Percentiles rank a stretch among this genome's conserved stretches.
These are phyloP conservation scores for Geopemphigus sp. DNA, from an alignment of 1,140 invertebrate species.

Conservation along the genomic window DNA sequence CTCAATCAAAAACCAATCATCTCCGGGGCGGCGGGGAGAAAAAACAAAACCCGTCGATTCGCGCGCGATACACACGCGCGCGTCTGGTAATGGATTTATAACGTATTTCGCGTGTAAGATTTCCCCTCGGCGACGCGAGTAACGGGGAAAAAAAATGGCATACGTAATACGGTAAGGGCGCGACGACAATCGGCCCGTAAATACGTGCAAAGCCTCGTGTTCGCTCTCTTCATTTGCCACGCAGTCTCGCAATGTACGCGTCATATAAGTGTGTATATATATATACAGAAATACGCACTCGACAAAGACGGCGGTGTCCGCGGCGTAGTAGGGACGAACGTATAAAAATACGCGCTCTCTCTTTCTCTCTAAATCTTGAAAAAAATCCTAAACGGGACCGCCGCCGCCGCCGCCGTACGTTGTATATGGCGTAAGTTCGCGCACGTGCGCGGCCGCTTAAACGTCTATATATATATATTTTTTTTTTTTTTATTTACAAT, in stretches of 20 bases:
- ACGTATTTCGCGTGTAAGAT: constrained; percentile 39
- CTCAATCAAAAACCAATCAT: constrained; percentile 49
- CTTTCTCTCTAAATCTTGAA: not conserved
- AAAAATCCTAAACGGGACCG: constrained; percentile 45
- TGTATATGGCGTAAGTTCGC: not conserved
- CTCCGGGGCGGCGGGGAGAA: constrained; percentile 23
- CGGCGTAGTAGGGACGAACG: not conserved
- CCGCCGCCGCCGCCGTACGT: too few relatives aligned
- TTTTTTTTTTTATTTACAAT: too few relatives aligned
- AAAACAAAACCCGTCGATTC: constrained; percentile 42
- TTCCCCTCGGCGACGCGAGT: constrained; percentile 19
- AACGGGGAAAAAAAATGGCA: not conserved
- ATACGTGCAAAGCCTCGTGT: not conserved
- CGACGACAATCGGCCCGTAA: constrained; percentile 35
- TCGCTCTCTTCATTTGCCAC: constrained; percentile 43
- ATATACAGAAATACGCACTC: too few relatives aligned
- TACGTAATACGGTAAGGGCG: constrained; percentile 24
- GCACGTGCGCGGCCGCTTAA: too few relatives aligned
- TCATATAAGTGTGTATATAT: too few relatives aligned
- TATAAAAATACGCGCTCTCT: not conserved
- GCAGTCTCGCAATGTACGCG: too few relatives aligned
- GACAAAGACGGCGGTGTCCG: not conserved
- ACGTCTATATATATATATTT: too few relatives aligned
- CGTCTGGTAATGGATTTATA: constrained; percentile 47
- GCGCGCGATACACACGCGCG: not conserved